These are phyloP conservation scores for Pseudopipra pipra DNA, from an alignment of 2,113 vertebrate species.

Conservation along the genomic window DNA sequence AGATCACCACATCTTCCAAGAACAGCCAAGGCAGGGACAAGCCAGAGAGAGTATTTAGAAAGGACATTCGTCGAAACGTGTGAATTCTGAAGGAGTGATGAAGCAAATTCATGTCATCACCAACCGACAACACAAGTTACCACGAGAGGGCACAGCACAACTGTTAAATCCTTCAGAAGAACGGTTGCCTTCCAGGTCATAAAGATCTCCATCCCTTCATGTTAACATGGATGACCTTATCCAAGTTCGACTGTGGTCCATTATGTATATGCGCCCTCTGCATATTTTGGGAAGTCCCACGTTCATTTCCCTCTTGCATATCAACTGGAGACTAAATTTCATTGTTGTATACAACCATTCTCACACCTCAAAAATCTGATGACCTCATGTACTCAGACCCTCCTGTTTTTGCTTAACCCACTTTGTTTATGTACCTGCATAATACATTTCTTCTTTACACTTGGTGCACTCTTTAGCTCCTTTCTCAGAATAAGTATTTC, in stretches of 20 bases:
- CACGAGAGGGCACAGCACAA: neutral
- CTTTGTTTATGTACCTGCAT: slow-evolving; percentile 77
- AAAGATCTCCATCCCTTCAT: neutral
- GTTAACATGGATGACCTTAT: neutral
- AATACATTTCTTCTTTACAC: slow-evolving; percentile 83
- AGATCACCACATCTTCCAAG: neutral
- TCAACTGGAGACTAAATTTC: neutral
- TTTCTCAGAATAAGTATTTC: slow-evolving; percentile 87
- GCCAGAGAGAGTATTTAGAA: neutral
- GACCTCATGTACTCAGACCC: neutral
- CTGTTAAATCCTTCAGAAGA: neutral
- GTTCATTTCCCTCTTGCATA: neutral
- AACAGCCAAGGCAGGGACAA: neutral
- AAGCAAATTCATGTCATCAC: fast-evolving
- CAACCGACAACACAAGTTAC: neutral
- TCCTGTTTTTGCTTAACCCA: neutral
- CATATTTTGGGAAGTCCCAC: neutral
- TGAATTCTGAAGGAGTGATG: neutral
- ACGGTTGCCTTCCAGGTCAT: neutral
- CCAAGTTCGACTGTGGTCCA: neutral
- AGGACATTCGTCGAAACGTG: neutral
- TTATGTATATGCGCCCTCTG: neutral
- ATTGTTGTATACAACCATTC: neutral
- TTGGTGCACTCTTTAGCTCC: slow-evolving; percentile 88
- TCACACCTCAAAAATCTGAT: fast-evolving